Conservation (phyloP, 2,797 vertebrate species). For the Microchirus variegatus region DNA sequence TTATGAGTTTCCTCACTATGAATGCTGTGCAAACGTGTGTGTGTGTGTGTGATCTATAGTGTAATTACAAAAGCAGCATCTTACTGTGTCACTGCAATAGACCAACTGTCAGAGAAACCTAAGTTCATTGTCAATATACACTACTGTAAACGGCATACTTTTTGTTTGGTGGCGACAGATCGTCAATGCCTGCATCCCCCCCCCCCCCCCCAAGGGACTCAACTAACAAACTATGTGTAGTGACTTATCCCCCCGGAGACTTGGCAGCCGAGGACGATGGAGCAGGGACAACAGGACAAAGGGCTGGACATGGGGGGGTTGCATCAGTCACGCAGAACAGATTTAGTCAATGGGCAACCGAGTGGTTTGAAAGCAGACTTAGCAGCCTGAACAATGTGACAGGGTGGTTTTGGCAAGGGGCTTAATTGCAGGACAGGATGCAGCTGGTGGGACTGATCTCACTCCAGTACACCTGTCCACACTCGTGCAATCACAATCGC, state of each 20-base stretch:
- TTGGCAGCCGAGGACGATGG: background rate
- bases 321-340: background rate
- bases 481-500: background rate
- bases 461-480: background rate
- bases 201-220: too few relatives aligned
- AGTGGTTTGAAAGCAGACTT: too few relatives aligned
- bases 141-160: background rate
- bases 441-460: background rate
- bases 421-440: background rate
- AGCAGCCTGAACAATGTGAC: too few relatives aligned
- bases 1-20: too few relatives aligned
- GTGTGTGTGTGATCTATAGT: too few relatives aligned
- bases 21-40: too few relatives aligned
- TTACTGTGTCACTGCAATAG: background rate
- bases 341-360: background rate
- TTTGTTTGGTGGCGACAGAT: background rate
- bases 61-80: background rate
- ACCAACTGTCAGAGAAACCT: background rate
- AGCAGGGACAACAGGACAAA: background rate
- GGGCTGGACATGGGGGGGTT: background rate
- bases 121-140: background rate
- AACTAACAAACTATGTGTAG: too few relatives aligned
- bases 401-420: too few relatives aligned
- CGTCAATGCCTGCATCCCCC: too few relatives aligned
- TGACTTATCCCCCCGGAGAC: too few relatives aligned